phyloP scores from a whole-genome alignment of 1,140 invertebrate species.

The Bombus haemorrhoidalis region DNA sequence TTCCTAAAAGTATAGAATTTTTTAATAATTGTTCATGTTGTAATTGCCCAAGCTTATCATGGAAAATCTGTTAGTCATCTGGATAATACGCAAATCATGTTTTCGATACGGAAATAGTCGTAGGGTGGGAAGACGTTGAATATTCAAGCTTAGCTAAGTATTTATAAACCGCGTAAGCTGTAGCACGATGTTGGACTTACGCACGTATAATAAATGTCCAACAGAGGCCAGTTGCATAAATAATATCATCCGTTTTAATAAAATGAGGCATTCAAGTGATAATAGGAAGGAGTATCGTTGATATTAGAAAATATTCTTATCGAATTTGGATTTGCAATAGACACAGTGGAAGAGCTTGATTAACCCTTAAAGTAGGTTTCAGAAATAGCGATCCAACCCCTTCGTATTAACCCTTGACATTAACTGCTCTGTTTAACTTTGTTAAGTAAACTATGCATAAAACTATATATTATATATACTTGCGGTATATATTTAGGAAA shows the following conservation, averaged over 20 bases:
- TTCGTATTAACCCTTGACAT: neutral
- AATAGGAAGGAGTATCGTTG: neutral
- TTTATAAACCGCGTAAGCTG: constrained; percentile 58
- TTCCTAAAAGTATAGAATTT: too few species aligned
- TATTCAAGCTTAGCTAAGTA: constrained; percentile 10
- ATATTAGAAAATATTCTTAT: neutral
- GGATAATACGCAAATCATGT: neutral
- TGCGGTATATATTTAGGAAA: neutral
- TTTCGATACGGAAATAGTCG: constrained; percentile 16
- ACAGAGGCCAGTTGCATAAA: neutral
- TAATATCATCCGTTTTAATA: too few species aligned
- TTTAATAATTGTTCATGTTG: too few species aligned
- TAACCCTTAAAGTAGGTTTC: neutral
- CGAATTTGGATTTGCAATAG: neutral
- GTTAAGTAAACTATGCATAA: constrained; percentile 2
- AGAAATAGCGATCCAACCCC: neutral
- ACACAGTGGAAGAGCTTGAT: neutral
- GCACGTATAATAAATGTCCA: constrained; percentile 3
- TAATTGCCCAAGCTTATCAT: neutral
- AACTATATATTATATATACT: neutral
- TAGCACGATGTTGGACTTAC: constrained; percentile 21
- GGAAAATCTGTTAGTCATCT: neutral
- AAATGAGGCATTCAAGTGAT: neutral
- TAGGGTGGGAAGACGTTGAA: neutral
- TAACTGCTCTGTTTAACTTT: neutral